A percentile compares a stretch with the other conserved stretches of the same genome.
phyloP scores from a whole-genome alignment of 35 echinoderm and acorn worm genomes.

The Ptychodera flava region DNA sequence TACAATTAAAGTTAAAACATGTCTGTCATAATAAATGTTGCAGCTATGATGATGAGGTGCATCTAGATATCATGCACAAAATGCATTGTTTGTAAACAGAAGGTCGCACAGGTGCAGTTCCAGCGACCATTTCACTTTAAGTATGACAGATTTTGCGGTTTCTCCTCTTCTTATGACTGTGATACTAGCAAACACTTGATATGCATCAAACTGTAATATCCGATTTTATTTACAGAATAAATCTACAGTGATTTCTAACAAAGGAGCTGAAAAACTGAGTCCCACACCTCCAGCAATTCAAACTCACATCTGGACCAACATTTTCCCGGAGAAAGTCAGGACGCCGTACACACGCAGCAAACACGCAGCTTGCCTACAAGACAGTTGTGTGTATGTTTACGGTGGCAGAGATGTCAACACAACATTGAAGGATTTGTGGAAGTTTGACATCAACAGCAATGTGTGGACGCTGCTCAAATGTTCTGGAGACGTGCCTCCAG shows the following conservation, averaged over 20 bases:
- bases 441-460: conserved; percentile 35
- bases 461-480: conserved; percentile 58
- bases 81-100: too few species aligned
- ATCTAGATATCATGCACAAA: too few species aligned
- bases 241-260: background rate
- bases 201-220: too few species aligned
- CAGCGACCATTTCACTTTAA: too few species aligned
- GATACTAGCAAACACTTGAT: too few species aligned
- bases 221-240: background rate
- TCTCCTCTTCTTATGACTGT: too few species aligned
- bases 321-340: conserved; percentile 10
- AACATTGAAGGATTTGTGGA: conserved; percentile 57
- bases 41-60: too few species aligned
- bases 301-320: conserved; percentile 4
- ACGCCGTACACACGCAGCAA: conserved; percentile 24
- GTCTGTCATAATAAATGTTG: too few species aligned
- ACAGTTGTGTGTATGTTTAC: conserved; percentile 31
- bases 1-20: too few species aligned
- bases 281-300: background rate
- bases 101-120: too few species aligned
- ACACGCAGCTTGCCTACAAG: conserved; percentile 42
- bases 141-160: too few species aligned
- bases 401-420: conserved; percentile 48
- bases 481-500: conserved; percentile 45
- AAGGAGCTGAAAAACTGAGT: background rate